A percentile compares a stretch with the other conserved stretches of the same genome.
These are phyloP conservation scores for Vespertilio murinus DNA, from an alignment of 2,797 vertebrate species.

Conservation along the genomic window DNA sequence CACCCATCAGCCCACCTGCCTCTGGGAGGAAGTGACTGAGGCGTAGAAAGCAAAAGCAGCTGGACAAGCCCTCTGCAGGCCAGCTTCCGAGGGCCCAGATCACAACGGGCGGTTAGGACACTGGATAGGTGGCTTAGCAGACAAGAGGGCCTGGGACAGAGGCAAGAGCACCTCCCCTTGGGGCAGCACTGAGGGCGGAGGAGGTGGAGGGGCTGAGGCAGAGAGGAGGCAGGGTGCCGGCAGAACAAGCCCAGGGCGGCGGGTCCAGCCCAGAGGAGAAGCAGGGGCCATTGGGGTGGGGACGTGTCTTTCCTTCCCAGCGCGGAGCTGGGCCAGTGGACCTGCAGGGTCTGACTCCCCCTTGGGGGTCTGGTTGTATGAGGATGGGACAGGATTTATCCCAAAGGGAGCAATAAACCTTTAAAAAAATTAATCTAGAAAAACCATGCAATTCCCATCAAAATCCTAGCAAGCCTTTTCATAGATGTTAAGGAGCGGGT, in stretches of 20 bases:
- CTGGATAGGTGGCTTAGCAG: too few species aligned
- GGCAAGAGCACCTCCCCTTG: too few species aligned
- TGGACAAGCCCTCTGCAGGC: not conserved
- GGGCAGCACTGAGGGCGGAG: too few species aligned
- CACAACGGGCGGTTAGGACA: not conserved
- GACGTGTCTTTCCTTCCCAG: not conserved
- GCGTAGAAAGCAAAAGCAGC: not conserved
- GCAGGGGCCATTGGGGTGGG: not conserved
- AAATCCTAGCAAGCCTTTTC: not conserved
- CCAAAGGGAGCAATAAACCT: not conserved
- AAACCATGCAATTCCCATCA: not conserved
- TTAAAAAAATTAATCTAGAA: not conserved
- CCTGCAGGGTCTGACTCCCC: not conserved
- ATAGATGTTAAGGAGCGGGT: not conserved
- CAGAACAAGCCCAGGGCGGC: not conserved
- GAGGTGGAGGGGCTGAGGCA: not conserved
- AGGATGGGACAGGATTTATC: not conserved
- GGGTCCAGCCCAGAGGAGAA: not conserved
- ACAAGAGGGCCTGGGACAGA: too few species aligned
- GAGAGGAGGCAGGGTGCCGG: not conserved
- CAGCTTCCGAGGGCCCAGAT: not conserved
- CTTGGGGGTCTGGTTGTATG: not conserved
- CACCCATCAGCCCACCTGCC: not conserved
- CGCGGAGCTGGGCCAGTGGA: not conserved
- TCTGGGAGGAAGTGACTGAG: conserved; percentile 26